These are phyloP conservation scores for Aurelia aurita DNA, from an alignment of 30 jellyfish, hydroid and myxozoan genomes.

Conservation along the genomic window DNA sequence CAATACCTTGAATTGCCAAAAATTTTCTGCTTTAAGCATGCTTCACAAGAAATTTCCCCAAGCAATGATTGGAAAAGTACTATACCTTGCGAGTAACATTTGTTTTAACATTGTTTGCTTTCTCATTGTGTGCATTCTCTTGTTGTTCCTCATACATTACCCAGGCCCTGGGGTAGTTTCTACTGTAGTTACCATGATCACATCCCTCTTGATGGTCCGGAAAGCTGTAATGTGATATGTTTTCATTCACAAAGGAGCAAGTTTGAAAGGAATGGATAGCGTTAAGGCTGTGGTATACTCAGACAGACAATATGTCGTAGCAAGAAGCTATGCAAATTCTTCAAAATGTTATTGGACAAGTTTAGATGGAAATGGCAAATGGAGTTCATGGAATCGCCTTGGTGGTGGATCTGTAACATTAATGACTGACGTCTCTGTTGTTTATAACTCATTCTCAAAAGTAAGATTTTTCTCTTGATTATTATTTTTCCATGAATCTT, in stretches of 20 bases:
- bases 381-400: conserved; percentile 68
- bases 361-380: conserved; percentile 18
- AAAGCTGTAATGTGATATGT: no score
- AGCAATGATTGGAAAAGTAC: no score
- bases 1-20: no score
- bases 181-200: no score
- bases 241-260: conserved; percentile 32
- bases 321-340: conserved; percentile 78
- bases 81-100: no score
- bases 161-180: no score
- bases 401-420: conserved; percentile 76
- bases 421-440: conserved; percentile 86
- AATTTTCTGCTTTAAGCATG: no score
- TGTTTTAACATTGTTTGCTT: no score
- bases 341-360: conserved; percentile 78
- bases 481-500: not conserved
- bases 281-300: conserved; percentile 49
- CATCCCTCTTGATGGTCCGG: no score
- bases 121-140: no score
- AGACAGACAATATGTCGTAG: conserved; percentile 56
- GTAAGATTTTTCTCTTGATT: conserved; percentile 18
- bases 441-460: conserved; percentile 83
- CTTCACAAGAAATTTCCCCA: no score
- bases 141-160: no score
- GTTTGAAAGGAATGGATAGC: conserved; percentile 69